A percentile compares a stretch with the other conserved stretches of the same genome.
phyloP scores from a whole-genome alignment of 2,113 vertebrate species.

The Hyperopisus bebe region DNA sequence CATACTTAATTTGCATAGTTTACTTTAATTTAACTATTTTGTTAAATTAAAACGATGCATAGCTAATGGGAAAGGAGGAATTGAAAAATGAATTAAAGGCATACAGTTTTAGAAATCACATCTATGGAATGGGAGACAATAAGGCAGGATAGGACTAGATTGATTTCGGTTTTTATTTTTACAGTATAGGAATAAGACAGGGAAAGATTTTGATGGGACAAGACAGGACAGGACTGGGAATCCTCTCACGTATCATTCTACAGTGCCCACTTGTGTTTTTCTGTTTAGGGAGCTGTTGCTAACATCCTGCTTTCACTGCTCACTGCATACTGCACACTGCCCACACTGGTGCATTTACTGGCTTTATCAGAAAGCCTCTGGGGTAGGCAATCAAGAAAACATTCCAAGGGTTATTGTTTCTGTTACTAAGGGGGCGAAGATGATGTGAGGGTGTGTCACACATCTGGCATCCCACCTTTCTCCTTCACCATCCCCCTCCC shows the following conservation, averaged over 20 bases:
- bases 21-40: not conserved
- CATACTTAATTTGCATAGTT: not conserved
- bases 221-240: not conserved
- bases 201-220: not conserved
- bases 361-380: constrained; percentile 23
- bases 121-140: not conserved
- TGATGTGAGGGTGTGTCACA: constrained; percentile 5
- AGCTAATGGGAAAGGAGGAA: not conserved
- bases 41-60: not conserved
- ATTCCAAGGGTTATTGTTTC: constrained; percentile 42
- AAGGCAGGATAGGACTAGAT: not conserved
- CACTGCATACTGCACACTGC: constrained; percentile 20
- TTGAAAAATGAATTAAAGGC: not conserved
- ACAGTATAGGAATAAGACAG: not conserved
- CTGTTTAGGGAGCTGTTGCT: constrained; percentile 1
- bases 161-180: not conserved
- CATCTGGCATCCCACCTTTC: constrained; percentile 6
- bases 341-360: constrained; percentile 23
- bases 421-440: constrained; percentile 25
- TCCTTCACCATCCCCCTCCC: not conserved
- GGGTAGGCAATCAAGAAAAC: constrained; percentile 27
- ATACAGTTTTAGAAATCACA: not conserved
- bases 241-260: not conserved
- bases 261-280: constrained; percentile 30
- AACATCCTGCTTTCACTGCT: constrained; percentile 7